Evolutionary conservation across 2,113 vertebrate species (phyloP), one percentile per base, ranked within the genome.

Genomic region (Dromiciops gliroides): DNA sequence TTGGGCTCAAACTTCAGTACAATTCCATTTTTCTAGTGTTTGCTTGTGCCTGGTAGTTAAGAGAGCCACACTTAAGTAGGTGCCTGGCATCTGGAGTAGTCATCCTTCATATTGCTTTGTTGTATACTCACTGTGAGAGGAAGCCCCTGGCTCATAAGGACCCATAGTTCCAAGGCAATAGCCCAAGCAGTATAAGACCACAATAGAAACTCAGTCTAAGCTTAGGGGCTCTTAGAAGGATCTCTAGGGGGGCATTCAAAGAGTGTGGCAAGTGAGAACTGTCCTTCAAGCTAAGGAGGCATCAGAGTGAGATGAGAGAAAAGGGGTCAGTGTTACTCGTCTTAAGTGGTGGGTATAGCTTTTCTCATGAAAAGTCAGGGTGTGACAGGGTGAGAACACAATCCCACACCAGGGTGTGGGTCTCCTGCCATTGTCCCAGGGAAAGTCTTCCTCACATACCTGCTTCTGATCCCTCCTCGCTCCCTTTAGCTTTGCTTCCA

Each of bases 391-490:
- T 16, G 22, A 75, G 67, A 75, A 19, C 67, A 75, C 37, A 75
- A 5, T n/a, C 3, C 37, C 19, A 44, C 9, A 44, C 1, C 37
- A 83, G 67, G 19, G 37, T 83, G 16, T 44, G 67, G 23, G 44
- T 83, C 1, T 44, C 7, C 67, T 83, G 67, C 37, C 7, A 44
- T 7, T 44, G 67, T 19, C 19, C 37, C 16, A 83, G 6, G 16
- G 67, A 16, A n/a, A 83, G 67, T 90, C 89, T 44, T 90, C 28
- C 28, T 25, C 47, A 26, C 14, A 5, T 96, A 99, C 99, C 96
- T 99, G 99, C 96, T 99, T 99, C 98, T 99, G 98, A 94, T 99
- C 99, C 92, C 99, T 98, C 97, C 94, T 98, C 93, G 48, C 92
- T 7, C 94, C 97, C 48, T 96, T 98, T 92, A 99, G 98, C 94